A percentile compares a stretch with the other conserved stretches of the same genome.
phyloP scores from a whole-genome alignment of 2,888 invertebrate species.

The Drosophila falleni region DNA sequence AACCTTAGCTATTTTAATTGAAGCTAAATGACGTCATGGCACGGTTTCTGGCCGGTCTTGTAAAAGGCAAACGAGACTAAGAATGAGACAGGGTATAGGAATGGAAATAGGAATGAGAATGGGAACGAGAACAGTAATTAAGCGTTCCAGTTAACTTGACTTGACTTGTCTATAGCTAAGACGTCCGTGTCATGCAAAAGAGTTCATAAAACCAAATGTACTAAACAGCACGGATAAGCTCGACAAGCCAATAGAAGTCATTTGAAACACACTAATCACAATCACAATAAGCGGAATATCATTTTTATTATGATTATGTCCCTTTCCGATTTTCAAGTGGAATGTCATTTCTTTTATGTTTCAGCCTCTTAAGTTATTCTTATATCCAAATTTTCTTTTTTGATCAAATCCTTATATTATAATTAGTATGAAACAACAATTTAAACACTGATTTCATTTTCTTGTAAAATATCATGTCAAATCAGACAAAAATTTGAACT shows the following conservation, averaged over 20 bases:
- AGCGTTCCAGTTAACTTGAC: constrained; percentile 65
- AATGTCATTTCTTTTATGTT: no score
- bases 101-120: constrained; percentile 4
- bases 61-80: constrained; percentile 12
- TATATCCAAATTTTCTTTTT: no score
- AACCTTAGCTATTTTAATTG: constrained; percentile 81
- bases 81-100: constrained; percentile 27
- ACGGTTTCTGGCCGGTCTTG: constrained; percentile 30
- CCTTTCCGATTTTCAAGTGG: no score
- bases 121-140: constrained; percentile 61
- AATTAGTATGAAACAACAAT: no score
- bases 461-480: no score
- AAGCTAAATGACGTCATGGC: constrained; percentile 75
- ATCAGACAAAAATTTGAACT: no score
- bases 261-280: not conserved
- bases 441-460: no score
- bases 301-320: no score
- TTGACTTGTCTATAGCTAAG: constrained; percentile 57
- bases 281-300: no score
- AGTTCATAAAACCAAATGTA: constrained; percentile 66
- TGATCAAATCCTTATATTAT: no score
- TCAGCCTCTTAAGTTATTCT: no score
- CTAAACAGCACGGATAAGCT: constrained; percentile 10
- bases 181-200: constrained; percentile 56
- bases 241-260: constrained; percentile 1